phyloP scores from a whole-genome alignment of 2,797 vertebrate species.

The Rhinogobio ventralis region DNA sequence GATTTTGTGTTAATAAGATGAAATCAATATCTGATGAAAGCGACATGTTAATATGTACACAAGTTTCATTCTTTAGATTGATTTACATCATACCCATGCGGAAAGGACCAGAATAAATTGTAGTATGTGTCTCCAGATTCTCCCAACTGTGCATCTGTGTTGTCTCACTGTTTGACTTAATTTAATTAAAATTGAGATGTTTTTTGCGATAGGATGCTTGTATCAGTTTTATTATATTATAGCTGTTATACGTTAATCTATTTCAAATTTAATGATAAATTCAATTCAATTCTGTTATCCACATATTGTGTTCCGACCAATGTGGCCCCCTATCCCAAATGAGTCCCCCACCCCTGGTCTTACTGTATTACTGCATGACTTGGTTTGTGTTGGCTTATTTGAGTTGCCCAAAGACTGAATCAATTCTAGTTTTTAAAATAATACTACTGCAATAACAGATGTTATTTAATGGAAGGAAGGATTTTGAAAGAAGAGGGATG shows the following conservation, averaged over 20 bases:
- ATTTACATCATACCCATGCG: neutral
- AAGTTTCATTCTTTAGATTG: neutral
- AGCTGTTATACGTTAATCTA: neutral
- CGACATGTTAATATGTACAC: neutral
- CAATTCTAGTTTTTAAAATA: neutral
- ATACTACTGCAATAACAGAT: conserved; percentile 9
- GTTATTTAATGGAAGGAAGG: conserved; percentile 5
- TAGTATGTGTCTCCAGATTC: neutral
- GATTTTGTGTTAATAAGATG: neutral
- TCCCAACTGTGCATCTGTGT: neutral
- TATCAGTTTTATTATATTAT: neutral
- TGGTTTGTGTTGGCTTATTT: neutral
- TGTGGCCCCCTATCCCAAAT: neutral
- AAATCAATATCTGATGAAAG: neutral
- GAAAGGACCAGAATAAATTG: too few relatives aligned
- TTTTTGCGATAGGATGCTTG: neutral
- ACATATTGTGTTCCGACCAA: neutral
- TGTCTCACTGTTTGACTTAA: neutral
- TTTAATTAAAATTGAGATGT: neutral
- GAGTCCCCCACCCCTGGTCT: neutral
- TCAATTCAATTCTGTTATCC: neutral
- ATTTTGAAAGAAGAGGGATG: neutral
- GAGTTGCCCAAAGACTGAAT: conserved; percentile 1
- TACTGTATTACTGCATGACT: neutral
- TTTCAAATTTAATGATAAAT: neutral